phyloP scores from a whole-genome alignment of 2,797 vertebrate species.

The Synanceia verrucosa region DNA sequence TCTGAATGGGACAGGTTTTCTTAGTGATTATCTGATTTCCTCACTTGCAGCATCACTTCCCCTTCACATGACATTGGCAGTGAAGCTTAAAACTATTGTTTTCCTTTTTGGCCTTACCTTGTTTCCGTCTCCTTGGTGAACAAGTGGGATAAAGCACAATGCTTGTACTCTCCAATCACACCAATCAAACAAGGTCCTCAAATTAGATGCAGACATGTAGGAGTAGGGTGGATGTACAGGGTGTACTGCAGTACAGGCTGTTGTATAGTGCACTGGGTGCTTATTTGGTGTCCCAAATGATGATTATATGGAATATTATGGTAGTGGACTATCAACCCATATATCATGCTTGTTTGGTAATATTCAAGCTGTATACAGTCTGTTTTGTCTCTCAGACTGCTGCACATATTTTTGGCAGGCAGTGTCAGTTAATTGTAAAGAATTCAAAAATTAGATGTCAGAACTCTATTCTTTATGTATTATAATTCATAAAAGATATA shows the following conservation, averaged over 20 bases:
- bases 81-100: slow-evolving; percentile 37
- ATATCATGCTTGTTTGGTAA: background rate
- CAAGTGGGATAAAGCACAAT: slow-evolving; percentile 30
- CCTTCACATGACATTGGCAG: slow-evolving; percentile 72
- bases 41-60: slow-evolving; percentile 40
- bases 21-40: background rate
- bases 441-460: slow-evolving; percentile 23
- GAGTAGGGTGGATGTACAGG: slow-evolving; percentile 12
- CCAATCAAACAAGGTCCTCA: slow-evolving; percentile 22
- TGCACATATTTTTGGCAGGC: slow-evolving; percentile 24
- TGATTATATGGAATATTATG: background rate
- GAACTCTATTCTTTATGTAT: slow-evolving; percentile 7
- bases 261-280: background rate
- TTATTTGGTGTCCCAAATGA: background rate
- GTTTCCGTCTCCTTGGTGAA: slow-evolving; percentile 6
- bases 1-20: background rate
- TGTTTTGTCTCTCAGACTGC: slow-evolving; percentile 11
- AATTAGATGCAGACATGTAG: slow-evolving; percentile 42
- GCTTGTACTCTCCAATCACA: slow-evolving; percentile 23
- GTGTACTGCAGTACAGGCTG: slow-evolving; percentile 14
- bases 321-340: background rate
- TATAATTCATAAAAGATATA: slow-evolving; percentile 31
- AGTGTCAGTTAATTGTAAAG: slow-evolving; percentile 26
- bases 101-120: slow-evolving; percentile 1
- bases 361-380: background rate